These are phyloP conservation scores for Pasiphila rectangulata DNA, from an alignment of 2,888 invertebrate genomes.

Conservation along the genomic window DNA sequence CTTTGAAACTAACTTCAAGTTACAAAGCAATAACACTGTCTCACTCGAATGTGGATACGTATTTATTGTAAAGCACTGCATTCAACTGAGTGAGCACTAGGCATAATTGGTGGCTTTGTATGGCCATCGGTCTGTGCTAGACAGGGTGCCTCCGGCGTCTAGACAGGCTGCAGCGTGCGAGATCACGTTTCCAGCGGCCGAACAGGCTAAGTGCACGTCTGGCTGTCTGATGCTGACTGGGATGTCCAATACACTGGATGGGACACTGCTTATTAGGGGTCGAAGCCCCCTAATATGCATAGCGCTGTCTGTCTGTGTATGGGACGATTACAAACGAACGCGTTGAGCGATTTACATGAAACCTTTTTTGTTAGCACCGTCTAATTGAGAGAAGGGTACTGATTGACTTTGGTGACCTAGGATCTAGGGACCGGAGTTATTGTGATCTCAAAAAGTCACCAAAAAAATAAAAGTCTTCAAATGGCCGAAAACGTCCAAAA, in stretches of 20 bases:
- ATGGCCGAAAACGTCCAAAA: too few species aligned
- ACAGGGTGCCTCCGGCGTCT: constrained; percentile 66
- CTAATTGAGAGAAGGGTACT: too few species aligned
- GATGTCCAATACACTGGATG: constrained; percentile 43
- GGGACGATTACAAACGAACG: too few species aligned
- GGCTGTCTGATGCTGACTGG: constrained; percentile 48
- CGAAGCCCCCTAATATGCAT: too few species aligned
- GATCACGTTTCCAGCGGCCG: constrained; percentile 75
- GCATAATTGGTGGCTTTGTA: constrained; percentile 62
- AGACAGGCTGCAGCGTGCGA: constrained; percentile 68
- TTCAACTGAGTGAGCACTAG: constrained; percentile 13
- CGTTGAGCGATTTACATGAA: too few species aligned
- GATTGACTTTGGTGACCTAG: too few species aligned
- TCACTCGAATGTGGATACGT: too few species aligned
- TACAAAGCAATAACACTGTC: not conserved
- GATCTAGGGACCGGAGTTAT: too few species aligned
- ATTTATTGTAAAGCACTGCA: not conserved
- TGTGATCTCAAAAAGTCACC: too few species aligned
- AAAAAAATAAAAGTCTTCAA: too few species aligned
- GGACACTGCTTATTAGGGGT: constrained; percentile 19
- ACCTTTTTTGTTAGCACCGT: too few species aligned
- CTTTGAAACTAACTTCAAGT: not conserved
- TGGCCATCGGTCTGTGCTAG: constrained; percentile 58
- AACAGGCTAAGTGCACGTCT: constrained; percentile 76
- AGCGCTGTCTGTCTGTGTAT: too few species aligned